phyloP scores from a whole-genome alignment of 2,113 vertebrate species.

The Myrmecobius fasciatus region DNA sequence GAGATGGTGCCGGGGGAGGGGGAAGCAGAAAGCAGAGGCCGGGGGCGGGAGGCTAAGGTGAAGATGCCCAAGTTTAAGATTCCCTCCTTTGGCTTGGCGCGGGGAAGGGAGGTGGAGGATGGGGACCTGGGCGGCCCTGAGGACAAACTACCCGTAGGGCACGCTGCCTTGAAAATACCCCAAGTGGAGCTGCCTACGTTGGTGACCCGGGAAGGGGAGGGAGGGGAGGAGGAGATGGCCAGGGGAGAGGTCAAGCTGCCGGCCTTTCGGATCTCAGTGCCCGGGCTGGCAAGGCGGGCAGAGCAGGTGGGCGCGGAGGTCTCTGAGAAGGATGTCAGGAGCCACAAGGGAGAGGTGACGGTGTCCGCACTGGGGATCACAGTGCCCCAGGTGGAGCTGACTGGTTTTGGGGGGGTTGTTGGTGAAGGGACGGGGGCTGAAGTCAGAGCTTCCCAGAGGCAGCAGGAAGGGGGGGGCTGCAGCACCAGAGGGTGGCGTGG shows the following conservation, averaged over 20 bases:
- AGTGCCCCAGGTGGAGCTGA: slow-evolving; percentile 85
- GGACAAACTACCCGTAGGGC: slow-evolving; percentile 70
- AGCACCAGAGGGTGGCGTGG: slow-evolving; percentile 19
- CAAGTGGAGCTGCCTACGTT: slow-evolving; percentile 84
- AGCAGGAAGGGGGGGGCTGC: background rate
- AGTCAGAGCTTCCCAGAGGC: background rate
- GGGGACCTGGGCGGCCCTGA: slow-evolving; percentile 41
- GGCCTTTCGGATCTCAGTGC: slow-evolving; percentile 67
- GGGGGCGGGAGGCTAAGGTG: slow-evolving; percentile 78
- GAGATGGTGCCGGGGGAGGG: slow-evolving; percentile 17
- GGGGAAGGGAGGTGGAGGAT: slow-evolving; percentile 80
- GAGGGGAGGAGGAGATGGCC: background rate
- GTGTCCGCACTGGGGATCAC: slow-evolving; percentile 82
- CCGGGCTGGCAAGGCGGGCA: slow-evolving; percentile 66
- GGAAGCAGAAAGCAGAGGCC: slow-evolving; percentile 77
- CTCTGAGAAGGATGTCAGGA: slow-evolving; percentile 78
- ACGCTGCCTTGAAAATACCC: slow-evolving; percentile 77
- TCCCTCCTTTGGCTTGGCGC: slow-evolving; percentile 85
- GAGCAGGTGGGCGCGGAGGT: slow-evolving; percentile 78
- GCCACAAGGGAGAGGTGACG: slow-evolving; percentile 84
- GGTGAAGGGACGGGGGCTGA: background rate
- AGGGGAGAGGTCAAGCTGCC: background rate
- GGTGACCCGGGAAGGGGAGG: slow-evolving; percentile 74
- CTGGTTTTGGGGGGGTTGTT: slow-evolving; percentile 47
- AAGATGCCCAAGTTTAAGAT: slow-evolving; percentile 88